A percentile compares a stretch with the other conserved stretches of the same genome.
These are phyloP conservation scores for Crossocerus cetratus DNA, from an alignment of 2,888 invertebrate species.

Conservation along the genomic window DNA sequence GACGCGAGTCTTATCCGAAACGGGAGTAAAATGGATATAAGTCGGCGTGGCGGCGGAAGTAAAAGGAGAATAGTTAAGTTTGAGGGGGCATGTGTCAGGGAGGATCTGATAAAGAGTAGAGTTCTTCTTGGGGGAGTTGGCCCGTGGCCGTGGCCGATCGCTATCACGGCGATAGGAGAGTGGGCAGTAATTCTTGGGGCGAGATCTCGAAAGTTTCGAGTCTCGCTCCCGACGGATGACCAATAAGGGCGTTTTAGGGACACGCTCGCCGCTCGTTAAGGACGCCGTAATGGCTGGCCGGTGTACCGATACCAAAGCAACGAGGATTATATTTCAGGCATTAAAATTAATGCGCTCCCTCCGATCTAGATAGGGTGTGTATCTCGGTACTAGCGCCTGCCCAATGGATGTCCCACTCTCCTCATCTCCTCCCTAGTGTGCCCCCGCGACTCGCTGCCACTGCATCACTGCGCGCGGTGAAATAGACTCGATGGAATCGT, in stretches of 20 bases:
- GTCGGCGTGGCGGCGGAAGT: no score
- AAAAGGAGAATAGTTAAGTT: no score
- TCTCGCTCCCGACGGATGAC: slow-evolving; percentile 30
- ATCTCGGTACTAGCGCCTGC: slow-evolving; percentile 1
- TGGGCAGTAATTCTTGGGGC: slow-evolving; percentile 33
- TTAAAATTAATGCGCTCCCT: slow-evolving; percentile 37
- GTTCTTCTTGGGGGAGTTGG: no score
- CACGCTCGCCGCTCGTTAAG: slow-evolving; percentile 11
- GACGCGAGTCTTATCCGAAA: no score
- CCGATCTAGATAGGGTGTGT: slow-evolving; percentile 39
- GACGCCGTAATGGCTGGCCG: slow-evolving; percentile 16
- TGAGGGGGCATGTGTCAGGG: no score
- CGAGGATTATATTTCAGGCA: slow-evolving; percentile 42
- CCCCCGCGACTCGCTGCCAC: slow-evolving; percentile 43
- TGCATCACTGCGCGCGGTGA: slow-evolving; percentile 1
- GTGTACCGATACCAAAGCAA: slow-evolving; percentile 19
- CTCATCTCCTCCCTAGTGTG: slow-evolving; percentile 29
- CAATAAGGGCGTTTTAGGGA: slow-evolving; percentile 38
- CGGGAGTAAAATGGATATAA: no score
- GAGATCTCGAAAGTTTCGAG: slow-evolving; percentile 18
- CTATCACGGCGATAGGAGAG: slow-evolving; percentile 14
- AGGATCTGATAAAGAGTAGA: no score
- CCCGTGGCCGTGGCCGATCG: no score
- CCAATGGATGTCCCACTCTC: not conserved
- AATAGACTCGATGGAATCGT: slow-evolving; percentile 37